phyloP scores from a whole-genome alignment of 2,797 vertebrate species.

The Valencia hispanica region DNA sequence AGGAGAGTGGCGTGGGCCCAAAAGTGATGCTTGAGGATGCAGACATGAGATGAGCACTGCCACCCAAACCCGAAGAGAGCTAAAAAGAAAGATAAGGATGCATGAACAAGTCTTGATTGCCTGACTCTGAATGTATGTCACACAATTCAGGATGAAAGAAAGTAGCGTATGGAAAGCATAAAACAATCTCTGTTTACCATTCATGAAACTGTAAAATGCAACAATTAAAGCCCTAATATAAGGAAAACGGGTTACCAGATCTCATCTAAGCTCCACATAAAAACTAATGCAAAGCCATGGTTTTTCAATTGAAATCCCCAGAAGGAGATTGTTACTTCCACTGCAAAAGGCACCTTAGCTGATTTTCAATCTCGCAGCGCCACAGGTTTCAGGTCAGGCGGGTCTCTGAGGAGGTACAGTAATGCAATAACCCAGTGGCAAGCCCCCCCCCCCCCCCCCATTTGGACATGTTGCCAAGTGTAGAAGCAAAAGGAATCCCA shows the following conservation, averaged over 20 bases:
- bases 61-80: slow-evolving; percentile 31
- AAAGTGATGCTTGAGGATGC: slow-evolving; percentile 23
- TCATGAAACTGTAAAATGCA: neutral
- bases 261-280: slow-evolving; percentile 22
- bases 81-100: slow-evolving; percentile 40
- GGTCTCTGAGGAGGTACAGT: slow-evolving; percentile 63
- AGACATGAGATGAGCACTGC: slow-evolving; percentile 26
- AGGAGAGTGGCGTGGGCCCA: slow-evolving; percentile 46
- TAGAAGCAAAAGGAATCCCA: slow-evolving; percentile 66
- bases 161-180: slow-evolving; percentile 13
- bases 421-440: slow-evolving; percentile 81
- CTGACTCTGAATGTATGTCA: slow-evolving; percentile 23
- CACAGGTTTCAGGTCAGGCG: slow-evolving; percentile 73
- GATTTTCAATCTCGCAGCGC: slow-evolving; percentile 80
- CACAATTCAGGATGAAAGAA: slow-evolving; percentile 16
- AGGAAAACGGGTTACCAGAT: slow-evolving; percentile 5
- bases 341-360: slow-evolving; percentile 61
- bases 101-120: slow-evolving; percentile 44
- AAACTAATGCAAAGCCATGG: slow-evolving; percentile 36
- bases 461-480: slow-evolving; percentile 76
- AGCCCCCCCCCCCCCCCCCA: slow-evolving; percentile 36
- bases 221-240: slow-evolving; percentile 28
- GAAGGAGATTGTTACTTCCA: slow-evolving; percentile 62
- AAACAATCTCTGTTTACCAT: neutral
- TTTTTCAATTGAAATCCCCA: slow-evolving; percentile 57